A percentile compares a stretch with the other conserved stretches of the same genome.
Evolutionary conservation across 2,113 vertebrate genomes (phyloP).

Genomic region (Montifringilla adamsi): DNA sequence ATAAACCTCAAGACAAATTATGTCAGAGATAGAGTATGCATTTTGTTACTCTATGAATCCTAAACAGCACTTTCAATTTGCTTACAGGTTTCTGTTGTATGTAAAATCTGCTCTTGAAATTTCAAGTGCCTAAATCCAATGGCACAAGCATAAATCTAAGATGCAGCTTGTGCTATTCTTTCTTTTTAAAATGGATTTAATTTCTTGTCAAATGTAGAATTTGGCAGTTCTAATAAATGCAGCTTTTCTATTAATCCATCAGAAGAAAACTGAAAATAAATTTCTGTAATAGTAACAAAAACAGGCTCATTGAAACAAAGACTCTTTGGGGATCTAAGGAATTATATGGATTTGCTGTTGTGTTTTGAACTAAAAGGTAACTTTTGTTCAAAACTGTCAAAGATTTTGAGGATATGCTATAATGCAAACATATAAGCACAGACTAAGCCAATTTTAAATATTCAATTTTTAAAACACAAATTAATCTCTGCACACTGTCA

Average conservation of each 20-base stretch:
- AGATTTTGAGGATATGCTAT: not conserved
- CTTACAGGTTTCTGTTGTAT: constrained; percentile 1
- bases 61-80: constrained; percentile 1
- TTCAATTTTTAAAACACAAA: not conserved
- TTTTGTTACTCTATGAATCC: not conserved
- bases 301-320: not conserved
- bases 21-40: not conserved
- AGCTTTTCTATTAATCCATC: not conserved
- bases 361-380: not conserved
- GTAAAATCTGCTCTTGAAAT: not conserved
- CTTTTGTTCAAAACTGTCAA: not conserved
- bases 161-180: not conserved
- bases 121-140: not conserved
- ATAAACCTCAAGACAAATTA: constrained; percentile 55
- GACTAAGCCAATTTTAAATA: not conserved
- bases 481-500: not conserved
- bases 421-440: not conserved
- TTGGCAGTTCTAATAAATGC: not conserved
- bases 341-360: not conserved
- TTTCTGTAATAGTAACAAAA: not conserved
- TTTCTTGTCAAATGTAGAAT: not conserved
- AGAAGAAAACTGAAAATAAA: not conserved
- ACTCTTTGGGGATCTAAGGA: not conserved
- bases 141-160: not conserved
- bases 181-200: not conserved